These are phyloP conservation scores for Eutrigla gurnardus DNA, from an alignment of 2,797 vertebrate genomes.

Conservation along the genomic window DNA sequence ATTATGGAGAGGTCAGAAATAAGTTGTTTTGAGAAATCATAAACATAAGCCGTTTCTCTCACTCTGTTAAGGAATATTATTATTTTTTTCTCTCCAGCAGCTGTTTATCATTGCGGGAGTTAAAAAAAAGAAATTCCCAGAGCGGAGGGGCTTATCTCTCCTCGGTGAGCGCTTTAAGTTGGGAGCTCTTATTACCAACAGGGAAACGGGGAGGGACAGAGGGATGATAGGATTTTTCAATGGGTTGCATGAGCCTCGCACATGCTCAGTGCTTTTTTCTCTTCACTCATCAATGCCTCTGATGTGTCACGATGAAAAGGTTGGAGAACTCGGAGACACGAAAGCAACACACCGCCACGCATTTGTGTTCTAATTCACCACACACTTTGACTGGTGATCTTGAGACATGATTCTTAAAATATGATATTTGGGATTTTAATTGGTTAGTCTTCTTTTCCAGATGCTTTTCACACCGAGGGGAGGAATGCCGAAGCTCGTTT, in stretches of 20 bases:
- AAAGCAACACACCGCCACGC: constrained; percentile 16
- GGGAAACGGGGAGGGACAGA: constrained; percentile 32
- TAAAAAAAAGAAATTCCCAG: constrained; percentile 10
- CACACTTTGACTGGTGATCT: not conserved
- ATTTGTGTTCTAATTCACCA: not conserved
- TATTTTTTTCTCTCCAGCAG: constrained; percentile 54
- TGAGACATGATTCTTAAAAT: not conserved
- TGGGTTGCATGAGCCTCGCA: constrained; percentile 41
- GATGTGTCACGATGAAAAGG: constrained; percentile 51
- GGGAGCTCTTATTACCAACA: constrained; percentile 51
- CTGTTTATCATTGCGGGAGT: constrained; percentile 69
- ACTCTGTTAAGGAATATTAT: constrained; percentile 66
- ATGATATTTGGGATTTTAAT: constrained; percentile 50
- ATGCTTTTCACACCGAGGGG: constrained; percentile 31
- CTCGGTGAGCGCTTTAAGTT: constrained; percentile 56
- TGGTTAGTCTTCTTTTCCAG: constrained; percentile 50
- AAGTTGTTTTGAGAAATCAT: constrained; percentile 78
- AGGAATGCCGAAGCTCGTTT: constrained; percentile 6
- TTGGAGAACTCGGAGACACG: constrained; percentile 23
- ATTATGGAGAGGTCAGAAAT: constrained; percentile 82
- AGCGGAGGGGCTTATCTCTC: constrained; percentile 69
- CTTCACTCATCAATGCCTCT: constrained; percentile 57
- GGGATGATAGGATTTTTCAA: constrained; percentile 49
- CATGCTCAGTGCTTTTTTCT: constrained; percentile 43
- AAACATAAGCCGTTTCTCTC: constrained; percentile 76